These are phyloP conservation scores for Bubo bubo DNA, from an alignment of 2,113 vertebrate species.

Conservation along the genomic window DNA sequence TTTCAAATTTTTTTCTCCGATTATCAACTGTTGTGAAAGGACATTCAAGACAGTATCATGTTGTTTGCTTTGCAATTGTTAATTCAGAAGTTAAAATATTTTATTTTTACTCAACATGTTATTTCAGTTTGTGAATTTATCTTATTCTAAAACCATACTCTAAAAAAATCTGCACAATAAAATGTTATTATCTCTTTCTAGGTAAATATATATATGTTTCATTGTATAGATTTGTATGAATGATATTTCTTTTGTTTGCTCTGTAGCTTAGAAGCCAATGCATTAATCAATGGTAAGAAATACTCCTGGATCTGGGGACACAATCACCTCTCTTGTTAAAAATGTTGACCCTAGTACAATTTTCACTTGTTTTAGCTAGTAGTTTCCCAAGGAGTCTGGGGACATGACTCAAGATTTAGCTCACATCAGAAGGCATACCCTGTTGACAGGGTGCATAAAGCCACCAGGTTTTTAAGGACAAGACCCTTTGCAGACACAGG, in stretches of 20 bases:
- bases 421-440: not conserved
- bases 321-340: not conserved
- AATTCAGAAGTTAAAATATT: not conserved
- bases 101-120: not conserved
- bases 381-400: not conserved
- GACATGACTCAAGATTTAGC: not conserved
- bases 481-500: not conserved
- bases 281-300: not conserved
- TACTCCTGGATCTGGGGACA: not conserved
- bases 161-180: not conserved
- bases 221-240: not conserved
- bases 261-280: not conserved
- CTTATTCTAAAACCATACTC: not conserved
- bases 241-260: not conserved
- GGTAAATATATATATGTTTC: not conserved
- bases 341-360: not conserved
- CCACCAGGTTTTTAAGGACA: not conserved
- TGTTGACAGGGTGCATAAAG: not conserved
- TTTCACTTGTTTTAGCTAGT: not conserved
- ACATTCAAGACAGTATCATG: not conserved
- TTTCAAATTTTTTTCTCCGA: not conserved
- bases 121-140: not conserved
- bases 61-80: not conserved
- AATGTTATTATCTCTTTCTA: not conserved
- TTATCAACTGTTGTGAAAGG: not conserved